These are phyloP conservation scores for Halisarca cf. caerulea DNA, from an alignment of 37 sponge, comb jelly and placozoan species.

Conservation along the genomic window DNA sequence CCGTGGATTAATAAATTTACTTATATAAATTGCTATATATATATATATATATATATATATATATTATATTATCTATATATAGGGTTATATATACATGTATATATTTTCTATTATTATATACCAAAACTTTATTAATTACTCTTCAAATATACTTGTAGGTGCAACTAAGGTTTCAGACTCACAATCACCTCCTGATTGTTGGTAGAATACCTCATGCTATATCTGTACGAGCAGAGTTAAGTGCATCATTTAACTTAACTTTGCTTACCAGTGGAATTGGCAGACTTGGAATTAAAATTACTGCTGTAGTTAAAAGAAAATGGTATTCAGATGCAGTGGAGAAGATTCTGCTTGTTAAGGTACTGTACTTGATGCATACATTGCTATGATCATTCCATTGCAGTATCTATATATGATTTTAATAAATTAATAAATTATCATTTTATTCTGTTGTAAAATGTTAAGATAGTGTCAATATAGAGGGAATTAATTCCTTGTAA, in stretches of 20 bases:
- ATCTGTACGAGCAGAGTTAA: not conserved
- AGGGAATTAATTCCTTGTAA: too few species aligned
- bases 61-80: too few species aligned
- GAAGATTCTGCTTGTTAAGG: conserved; percentile 47
- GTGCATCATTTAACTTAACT: conserved; percentile 14
- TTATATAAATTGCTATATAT: too few species aligned
- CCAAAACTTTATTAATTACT: not conserved
- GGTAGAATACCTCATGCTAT: not conserved
- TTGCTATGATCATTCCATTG: too few species aligned
- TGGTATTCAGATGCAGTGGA: conserved; percentile 31
- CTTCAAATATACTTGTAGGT: not conserved
- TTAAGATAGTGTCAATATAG: too few species aligned
- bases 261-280: conserved; percentile 52
- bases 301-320: not conserved
- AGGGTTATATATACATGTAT: not conserved
- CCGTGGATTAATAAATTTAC: too few species aligned
- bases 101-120: not conserved
- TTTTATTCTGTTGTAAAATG: too few species aligned
- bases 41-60: too few species aligned
- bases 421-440: too few species aligned
- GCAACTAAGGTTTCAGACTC: too few species aligned
- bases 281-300: conserved; percentile 26
- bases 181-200: conserved; percentile 36
- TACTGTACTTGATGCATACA: too few species aligned
- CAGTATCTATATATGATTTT: too few species aligned